Evolutionary conservation across 2,113 vertebrate species (phyloP).

Genomic region (Pholis gunnellus): DNA sequence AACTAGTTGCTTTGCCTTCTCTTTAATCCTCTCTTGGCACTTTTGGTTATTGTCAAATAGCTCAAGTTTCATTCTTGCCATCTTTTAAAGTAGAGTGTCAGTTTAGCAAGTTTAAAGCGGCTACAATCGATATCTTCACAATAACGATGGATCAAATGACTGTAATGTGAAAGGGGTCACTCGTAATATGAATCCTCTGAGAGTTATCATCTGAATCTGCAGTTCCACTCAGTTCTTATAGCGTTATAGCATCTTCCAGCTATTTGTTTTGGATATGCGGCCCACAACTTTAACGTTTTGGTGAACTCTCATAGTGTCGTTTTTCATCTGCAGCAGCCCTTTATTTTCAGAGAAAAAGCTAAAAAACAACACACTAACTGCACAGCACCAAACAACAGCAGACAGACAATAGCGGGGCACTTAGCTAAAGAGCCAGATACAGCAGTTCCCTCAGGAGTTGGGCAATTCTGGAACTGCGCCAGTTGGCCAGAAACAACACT

Average conservation of each 20-base stretch:
- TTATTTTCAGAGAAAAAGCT: neutral
- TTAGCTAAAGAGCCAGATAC: neutral
- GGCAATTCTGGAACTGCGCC: neutral
- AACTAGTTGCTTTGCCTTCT: neutral
- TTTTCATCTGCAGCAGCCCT: neutral
- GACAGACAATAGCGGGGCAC: neutral
- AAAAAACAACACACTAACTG: neutral
- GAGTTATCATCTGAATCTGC: neutral
- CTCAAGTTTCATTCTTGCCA: neutral
- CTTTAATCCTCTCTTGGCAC: neutral
- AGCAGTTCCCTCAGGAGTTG: neutral
- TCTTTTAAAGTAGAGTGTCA: neutral
- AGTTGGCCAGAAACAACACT: conserved; percentile 1
- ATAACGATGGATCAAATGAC: neutral
- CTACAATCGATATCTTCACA: neutral
- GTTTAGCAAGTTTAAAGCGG: conserved; percentile 2
- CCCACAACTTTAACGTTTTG: neutral
- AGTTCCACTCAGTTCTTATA: neutral
- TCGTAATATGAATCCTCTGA: neutral
- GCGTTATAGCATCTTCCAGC: neutral
- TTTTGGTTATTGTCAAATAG: neutral
- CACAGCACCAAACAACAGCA: neutral
- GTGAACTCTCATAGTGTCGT: neutral
- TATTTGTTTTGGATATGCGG: neutral
- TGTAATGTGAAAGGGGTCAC: neutral